Percentiles rank a stretch among this genome's conserved stretches.
Conservation (phyloP, 2,113 vertebrate genomes). For the Vidua chalybeata region DNA sequence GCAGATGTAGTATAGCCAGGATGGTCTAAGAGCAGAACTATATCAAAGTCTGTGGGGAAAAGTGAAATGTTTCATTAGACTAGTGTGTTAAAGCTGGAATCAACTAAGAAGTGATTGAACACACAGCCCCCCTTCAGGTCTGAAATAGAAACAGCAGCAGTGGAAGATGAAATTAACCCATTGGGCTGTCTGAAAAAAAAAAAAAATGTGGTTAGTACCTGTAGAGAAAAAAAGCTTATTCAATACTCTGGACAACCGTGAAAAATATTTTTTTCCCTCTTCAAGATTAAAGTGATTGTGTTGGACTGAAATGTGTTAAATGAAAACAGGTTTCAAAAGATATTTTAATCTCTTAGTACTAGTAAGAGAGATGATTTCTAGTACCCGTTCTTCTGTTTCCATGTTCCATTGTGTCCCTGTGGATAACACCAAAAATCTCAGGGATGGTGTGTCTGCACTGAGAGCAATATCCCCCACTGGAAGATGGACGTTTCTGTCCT, state of each 20-base stretch:
- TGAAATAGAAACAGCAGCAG: constrained; percentile 1
- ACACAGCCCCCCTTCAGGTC: not conserved
- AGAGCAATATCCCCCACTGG: not conserved
- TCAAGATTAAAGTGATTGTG: not conserved
- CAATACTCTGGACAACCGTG: not conserved
- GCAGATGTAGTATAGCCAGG: not conserved
- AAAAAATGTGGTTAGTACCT: not conserved
- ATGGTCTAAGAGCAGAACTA: not conserved
- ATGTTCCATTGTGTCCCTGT: not conserved
- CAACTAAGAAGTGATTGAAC: not conserved
- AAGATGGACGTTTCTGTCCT: not conserved
- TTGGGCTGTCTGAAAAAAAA: not conserved
- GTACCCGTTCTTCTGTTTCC: not conserved
- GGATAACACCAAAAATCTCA: not conserved
- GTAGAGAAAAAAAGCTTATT: not conserved
- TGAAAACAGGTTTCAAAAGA: not conserved
- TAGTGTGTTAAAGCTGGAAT: not conserved
- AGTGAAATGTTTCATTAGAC: not conserved
- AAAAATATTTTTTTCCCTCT: not conserved
- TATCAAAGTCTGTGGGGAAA: not conserved
- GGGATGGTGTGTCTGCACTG: not conserved
- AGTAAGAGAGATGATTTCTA: not conserved
- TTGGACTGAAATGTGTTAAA: not conserved
- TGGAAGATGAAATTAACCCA: not conserved
- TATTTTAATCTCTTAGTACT: not conserved